These are phyloP conservation scores for Indicator indicator DNA, from an alignment of 2,113 vertebrate genomes.

Conservation along the genomic window DNA sequence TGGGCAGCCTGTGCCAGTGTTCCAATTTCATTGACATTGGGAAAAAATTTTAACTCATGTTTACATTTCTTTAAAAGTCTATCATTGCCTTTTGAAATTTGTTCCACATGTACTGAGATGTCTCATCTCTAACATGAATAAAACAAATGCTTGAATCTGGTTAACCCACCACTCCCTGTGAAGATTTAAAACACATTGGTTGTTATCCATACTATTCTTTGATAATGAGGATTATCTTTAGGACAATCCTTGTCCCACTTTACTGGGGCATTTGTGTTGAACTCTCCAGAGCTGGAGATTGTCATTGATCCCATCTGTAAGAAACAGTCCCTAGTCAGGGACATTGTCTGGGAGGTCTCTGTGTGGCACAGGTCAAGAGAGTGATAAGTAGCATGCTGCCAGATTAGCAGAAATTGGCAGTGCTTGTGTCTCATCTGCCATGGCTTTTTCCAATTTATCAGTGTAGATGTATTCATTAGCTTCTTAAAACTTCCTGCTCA, in stretches of 20 bases:
- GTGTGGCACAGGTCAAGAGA: background rate
- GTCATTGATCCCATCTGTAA: background rate
- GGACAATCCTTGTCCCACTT: background rate
- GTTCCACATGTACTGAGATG: background rate
- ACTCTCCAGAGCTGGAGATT: background rate
- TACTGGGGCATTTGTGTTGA: background rate
- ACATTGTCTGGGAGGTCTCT: background rate
- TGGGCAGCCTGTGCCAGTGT: too few relatives aligned
- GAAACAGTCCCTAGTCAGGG: background rate
- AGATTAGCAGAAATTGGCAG: background rate
- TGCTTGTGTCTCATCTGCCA: background rate
- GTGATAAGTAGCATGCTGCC: background rate
- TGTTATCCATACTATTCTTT: background rate
- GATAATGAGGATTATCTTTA: background rate
- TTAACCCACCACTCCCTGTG: background rate
- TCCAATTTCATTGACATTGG: too few relatives aligned
- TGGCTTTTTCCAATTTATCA: background rate
- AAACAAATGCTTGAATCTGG: background rate
- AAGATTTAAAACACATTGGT: background rate
- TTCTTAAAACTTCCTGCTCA: background rate
- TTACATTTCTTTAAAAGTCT: background rate
- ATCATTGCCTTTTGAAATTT: background rate
- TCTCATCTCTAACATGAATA: background rate
- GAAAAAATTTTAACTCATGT: too few relatives aligned
- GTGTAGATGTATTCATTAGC: background rate